Conservation (phyloP, 2,113 vertebrate species). For the Siniperca chuatsi region DNA sequence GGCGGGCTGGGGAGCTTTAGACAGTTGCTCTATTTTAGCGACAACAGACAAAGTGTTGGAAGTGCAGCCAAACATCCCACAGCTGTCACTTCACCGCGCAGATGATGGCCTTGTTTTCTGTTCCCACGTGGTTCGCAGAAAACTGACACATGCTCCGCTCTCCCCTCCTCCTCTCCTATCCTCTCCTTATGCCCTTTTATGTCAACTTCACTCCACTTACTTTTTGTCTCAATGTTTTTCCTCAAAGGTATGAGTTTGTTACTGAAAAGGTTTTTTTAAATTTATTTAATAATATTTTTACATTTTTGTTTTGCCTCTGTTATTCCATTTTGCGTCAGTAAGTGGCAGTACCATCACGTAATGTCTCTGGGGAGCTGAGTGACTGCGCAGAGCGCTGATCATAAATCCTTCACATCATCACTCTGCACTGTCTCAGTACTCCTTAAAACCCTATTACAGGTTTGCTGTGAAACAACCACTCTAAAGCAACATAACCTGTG, state of each 20-base stretch:
- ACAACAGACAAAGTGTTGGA: conserved; percentile 55
- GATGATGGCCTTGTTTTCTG: conserved; percentile 60
- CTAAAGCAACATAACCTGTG: neutral
- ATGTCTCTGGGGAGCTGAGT: neutral
- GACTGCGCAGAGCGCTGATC: neutral
- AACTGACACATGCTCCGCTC: conserved; percentile 24
- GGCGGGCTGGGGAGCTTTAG: conserved; percentile 34
- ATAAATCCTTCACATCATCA: neutral
- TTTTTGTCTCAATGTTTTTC: neutral
- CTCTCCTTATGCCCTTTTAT: neutral
- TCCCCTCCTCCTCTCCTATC: neutral
- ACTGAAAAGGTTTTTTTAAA: too few species aligned
- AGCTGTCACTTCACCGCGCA: conserved; percentile 55
- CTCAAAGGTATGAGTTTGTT: neutral
- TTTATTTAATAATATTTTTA: neutral
- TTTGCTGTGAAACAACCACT: neutral
- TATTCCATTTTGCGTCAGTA: neutral
- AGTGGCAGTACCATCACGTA: neutral
- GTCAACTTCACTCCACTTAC: neutral
- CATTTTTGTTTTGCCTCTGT: neutral
- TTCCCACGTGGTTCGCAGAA: conserved; percentile 25
- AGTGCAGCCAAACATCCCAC: conserved; percentile 65
- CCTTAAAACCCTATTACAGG: neutral
- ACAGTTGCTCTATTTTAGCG: conserved; percentile 44
- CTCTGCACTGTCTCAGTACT: neutral